A percentile compares a stretch with the other conserved stretches of the same genome.
phyloP scores from a whole-genome alignment of 2,888 invertebrate species.

The Carterocephalus palaemon region DNA sequence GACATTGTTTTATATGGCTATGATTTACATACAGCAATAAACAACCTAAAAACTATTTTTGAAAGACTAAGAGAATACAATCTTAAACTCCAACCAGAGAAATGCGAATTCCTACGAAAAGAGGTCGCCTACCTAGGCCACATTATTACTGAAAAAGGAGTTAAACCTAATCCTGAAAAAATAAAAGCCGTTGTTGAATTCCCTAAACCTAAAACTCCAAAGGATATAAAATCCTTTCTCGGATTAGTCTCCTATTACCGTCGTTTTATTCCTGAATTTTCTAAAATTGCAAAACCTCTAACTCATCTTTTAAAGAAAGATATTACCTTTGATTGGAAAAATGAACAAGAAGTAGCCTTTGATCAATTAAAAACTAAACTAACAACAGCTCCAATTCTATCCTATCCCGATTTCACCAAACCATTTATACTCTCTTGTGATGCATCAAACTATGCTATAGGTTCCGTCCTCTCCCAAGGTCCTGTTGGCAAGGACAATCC shows the following conservation, averaged over 20 bases:
- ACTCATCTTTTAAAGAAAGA: slow-evolving; percentile 33
- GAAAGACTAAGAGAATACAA: no score
- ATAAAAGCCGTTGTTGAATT: slow-evolving; percentile 20
- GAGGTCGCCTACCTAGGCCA: no score
- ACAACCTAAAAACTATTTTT: no score
- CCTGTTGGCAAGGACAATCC: slow-evolving; percentile 32
- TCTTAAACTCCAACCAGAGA: no score
- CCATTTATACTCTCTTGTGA: slow-evolving; percentile 36
- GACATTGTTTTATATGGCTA: no score
- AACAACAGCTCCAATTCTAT: slow-evolving; percentile 36
- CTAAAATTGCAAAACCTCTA: slow-evolving; percentile 36
- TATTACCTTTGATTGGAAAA: slow-evolving; percentile 29
- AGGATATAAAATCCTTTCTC: slow-evolving; percentile 32
- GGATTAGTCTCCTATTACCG: slow-evolving; percentile 48
- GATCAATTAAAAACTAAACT: slow-evolving; percentile 31
- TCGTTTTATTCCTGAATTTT: slow-evolving; percentile 45
- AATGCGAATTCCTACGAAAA: no score
- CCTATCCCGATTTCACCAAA: slow-evolving; percentile 44
- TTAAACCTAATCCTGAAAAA: no score
- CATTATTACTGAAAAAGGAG: no score
- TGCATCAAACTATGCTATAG: slow-evolving; percentile 37
- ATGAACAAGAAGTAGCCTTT: slow-evolving; percentile 31
- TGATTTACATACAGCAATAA: no score
- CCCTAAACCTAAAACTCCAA: slow-evolving; percentile 25
- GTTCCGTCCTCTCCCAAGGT: slow-evolving; percentile 38